These are phyloP conservation scores for Aquatica leii DNA, from an alignment of 2,888 invertebrate genomes.

Conservation along the genomic window DNA sequence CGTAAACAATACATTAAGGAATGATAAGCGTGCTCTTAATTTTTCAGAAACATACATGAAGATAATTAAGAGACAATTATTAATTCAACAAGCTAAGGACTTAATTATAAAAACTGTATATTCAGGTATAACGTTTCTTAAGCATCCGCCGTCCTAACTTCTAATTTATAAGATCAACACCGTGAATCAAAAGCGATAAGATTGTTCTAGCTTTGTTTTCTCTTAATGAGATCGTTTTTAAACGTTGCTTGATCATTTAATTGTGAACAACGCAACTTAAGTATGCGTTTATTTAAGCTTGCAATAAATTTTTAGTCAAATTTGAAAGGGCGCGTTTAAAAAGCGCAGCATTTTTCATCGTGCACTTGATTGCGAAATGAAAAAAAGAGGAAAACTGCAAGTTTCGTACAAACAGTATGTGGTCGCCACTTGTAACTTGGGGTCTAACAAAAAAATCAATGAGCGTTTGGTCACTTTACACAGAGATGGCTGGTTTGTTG, in stretches of 20 bases:
- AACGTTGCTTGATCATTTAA: conserved; percentile 6
- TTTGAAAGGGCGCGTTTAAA: too few relatives aligned
- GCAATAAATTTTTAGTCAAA: not conserved
- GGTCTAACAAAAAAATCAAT: conserved; percentile 45
- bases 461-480: conserved; percentile 55
- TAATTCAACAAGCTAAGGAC: not conserved
- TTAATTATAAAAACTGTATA: conserved; percentile 6
- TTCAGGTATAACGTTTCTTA: not conserved
- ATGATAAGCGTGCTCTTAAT: too few relatives aligned
- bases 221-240: conserved; percentile 14
- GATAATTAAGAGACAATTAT: conserved; percentile 12
- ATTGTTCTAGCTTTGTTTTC: conserved; percentile 4
- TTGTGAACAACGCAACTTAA: not conserved
- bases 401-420: conserved; percentile 26
- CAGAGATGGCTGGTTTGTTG: conserved; percentile 59
- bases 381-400: conserved; percentile 39
- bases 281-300: not conserved
- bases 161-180: conserved; percentile 10
- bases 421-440: conserved; percentile 46
- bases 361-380: not conserved
- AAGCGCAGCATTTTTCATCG: not conserved
- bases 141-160: conserved; percentile 9
- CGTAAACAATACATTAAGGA: too few relatives aligned
- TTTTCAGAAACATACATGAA: not conserved
- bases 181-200: conserved; percentile 9